Evolutionary conservation across 2,888 invertebrate species (phyloP).

Genomic region (Caenorhabditis sp.): DNA sequence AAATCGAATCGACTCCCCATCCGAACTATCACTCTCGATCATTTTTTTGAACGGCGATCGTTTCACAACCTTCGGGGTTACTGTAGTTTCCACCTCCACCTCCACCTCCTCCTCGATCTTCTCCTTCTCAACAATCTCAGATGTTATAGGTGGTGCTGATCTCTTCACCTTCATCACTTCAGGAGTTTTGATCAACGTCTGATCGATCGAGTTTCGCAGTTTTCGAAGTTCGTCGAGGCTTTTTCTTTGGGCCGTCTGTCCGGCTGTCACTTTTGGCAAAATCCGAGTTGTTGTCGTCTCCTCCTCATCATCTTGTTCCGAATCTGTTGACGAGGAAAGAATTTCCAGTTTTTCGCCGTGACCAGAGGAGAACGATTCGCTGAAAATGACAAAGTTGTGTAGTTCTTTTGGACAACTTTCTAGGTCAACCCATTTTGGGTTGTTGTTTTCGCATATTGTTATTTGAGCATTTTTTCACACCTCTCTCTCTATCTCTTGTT

Average conservation of each 20-base stretch:
- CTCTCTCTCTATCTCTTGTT: too few relatives aligned
- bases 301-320: conserved; percentile 7
- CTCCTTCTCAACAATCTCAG: not conserved
- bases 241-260: conserved; percentile 37
- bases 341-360: conserved; percentile 4
- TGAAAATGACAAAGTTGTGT: conserved; percentile 5
- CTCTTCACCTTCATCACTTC: conserved; percentile 1
- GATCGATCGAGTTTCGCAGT: conserved; percentile 49
- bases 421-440: too few relatives aligned
- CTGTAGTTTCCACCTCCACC: not conserved
- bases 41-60: conserved; percentile 41
- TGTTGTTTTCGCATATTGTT: too few relatives aligned
- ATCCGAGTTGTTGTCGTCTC: conserved; percentile 1
- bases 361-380: conserved; percentile 18
- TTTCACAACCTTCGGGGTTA: conserved; percentile 21
- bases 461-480: too few relatives aligned
- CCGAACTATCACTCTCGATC: conserved; percentile 42
- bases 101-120: not conserved
- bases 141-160: not conserved
- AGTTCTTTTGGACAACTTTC: too few relatives aligned
- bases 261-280: conserved; percentile 21
- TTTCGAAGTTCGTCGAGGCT: conserved; percentile 44
- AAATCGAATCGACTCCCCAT: conserved; percentile 43
- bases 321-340: conserved; percentile 5
- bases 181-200: conserved; percentile 32